A percentile compares a stretch with the other conserved stretches of the same genome.
phyloP scores from a whole-genome alignment of 1,140 invertebrate species.

The Apis dorsata region DNA sequence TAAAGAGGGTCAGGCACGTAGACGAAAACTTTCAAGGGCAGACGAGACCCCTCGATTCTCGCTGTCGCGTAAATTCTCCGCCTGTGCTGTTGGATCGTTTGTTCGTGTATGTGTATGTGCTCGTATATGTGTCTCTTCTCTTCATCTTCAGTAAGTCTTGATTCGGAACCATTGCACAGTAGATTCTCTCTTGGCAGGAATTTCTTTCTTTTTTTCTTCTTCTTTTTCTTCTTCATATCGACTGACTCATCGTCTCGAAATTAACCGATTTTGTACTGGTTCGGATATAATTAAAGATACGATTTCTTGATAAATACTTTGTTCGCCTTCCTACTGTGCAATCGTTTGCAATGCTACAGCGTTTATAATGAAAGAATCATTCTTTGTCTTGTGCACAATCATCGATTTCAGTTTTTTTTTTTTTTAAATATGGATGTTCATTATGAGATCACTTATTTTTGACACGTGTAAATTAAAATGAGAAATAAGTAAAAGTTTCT shows the following conservation, averaged over 20 bases:
- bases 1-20: conserved; percentile 65
- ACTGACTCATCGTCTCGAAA: conserved; percentile 23
- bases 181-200: background rate
- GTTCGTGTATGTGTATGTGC: background rate
- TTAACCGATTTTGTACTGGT: conserved; percentile 5
- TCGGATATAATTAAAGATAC: conserved; percentile 1
- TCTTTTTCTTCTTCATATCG: background rate
- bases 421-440: conserved; percentile 15
- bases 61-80: conserved; percentile 37
- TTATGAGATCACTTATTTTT: background rate
- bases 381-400: conserved; percentile 1
- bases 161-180: background rate
- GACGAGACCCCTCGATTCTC: conserved; percentile 45
- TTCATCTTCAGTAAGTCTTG: background rate
- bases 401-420: background rate
- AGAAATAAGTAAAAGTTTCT: background rate
- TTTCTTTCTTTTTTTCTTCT: background rate
- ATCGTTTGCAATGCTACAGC: background rate
- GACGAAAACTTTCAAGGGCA: conserved; percentile 65
- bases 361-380: background rate
- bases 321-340: background rate
- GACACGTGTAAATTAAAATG: background rate
- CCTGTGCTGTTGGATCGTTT: conserved; percentile 4
- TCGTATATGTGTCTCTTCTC: background rate
- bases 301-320: conserved; percentile 8